These are phyloP conservation scores for Latrodectus hesperus DNA, from an alignment of 2,888 invertebrate species.

Conservation along the genomic window DNA sequence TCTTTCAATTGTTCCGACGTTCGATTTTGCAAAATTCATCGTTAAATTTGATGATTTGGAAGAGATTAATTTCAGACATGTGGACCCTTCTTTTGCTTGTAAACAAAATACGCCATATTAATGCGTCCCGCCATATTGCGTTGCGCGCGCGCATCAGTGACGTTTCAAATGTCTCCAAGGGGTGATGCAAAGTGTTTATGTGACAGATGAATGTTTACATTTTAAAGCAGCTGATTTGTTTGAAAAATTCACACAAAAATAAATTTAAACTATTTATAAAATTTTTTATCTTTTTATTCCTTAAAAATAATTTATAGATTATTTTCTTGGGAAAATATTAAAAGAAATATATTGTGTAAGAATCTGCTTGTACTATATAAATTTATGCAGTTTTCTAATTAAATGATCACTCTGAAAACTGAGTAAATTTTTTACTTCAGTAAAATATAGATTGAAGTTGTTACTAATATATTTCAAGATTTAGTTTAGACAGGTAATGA, in stretches of 20 bases:
- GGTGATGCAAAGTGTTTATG: background rate
- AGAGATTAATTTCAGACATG: constrained; percentile 60
- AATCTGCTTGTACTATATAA: too few relatives aligned
- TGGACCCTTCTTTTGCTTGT: constrained; percentile 68
- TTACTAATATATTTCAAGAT: too few relatives aligned
- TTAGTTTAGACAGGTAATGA: too few relatives aligned
- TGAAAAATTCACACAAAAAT: background rate
- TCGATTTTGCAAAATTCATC: background rate
- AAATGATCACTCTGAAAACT: too few relatives aligned
- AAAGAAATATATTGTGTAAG: too few relatives aligned
- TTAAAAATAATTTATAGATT: too few relatives aligned
- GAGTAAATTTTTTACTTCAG: too few relatives aligned
- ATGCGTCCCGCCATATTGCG: constrained; percentile 66
- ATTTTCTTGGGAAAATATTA: too few relatives aligned
- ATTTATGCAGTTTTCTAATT: too few relatives aligned
- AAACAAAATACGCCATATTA: constrained; percentile 70
- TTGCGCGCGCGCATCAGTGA: constrained; percentile 65
- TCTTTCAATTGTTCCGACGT: background rate
- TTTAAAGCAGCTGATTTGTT: constrained; percentile 36
- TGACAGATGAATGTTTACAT: constrained; percentile 65
- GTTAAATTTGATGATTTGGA: constrained; percentile 6
- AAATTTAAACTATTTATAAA: background rate
- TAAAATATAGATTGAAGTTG: too few relatives aligned
- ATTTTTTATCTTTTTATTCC: background rate
- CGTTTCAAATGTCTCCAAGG: constrained; percentile 58